Evolutionary conservation across 23 tunicate species (phyloP), one percentile per base, ranked within the genome.

Genomic region (Clavelina lepadiformis): DNA sequence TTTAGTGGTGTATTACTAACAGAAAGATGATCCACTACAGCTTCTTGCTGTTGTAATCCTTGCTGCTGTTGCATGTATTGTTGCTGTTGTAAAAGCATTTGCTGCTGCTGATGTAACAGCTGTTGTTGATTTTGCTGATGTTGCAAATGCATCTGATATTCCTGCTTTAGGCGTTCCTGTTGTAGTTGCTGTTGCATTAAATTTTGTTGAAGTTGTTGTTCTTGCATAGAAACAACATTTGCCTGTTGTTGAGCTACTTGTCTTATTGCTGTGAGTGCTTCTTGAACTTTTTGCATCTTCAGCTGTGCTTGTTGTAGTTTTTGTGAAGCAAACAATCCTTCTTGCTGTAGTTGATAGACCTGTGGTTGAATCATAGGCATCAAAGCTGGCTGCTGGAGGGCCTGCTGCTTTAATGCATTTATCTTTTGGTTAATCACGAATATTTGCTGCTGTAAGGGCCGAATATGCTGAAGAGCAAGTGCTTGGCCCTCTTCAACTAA

Each of bases 361-460:
- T 85, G 72, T 20, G 93, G 93, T 72, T 85, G 77, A 3, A 86
- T 65, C 0, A 82, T 63, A 58, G 58, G 68, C 36, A 78, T 13
- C 41, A 86, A 51, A 0, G 95, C 95, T 15, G 95, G 95, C 35
- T 86, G 95, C 65, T 86, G 95, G 7, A 85, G 35, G 0, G 78
- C 86, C 73, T 86, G 95, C 34, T 72, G 77, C 20, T 72, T 56
- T 7, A 79, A 27, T 28, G 80, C 56, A 26, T 28, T 28, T 18
- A 78, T 65, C 25, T 65, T 56, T 38, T 86, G 95, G n/a, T 58
- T 41, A 5, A 72, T 33, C 21, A 60, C 44, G 34, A 65, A 32
- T 37, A 86, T 28, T 24, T 60, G 85, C 35, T 78, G 95, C 47
- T 72, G 81, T 49, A 78, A 23, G 11, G 76, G 86, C 55, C 45